A percentile compares a stretch with the other conserved stretches of the same genome.
phyloP scores from a whole-genome alignment of 1,140 invertebrate species.

The Drosophila sp. region DNA sequence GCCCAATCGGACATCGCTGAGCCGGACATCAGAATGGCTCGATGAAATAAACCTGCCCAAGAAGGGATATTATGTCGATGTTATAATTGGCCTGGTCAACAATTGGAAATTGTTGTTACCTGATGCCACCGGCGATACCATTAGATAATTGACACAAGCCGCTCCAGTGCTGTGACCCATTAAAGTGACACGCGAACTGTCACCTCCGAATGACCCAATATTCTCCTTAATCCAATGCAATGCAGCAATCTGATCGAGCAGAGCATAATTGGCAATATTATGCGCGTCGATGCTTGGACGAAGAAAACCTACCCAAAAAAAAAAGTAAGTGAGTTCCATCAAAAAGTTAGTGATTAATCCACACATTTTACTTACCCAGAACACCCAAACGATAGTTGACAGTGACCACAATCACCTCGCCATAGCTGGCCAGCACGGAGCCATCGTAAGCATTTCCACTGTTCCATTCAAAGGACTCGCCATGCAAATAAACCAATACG shows the following conservation, averaged over 20 bases:
- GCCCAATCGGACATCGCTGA: slow-evolving; percentile 96
- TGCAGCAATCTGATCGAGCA: slow-evolving; percentile 94
- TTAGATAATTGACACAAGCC: slow-evolving; percentile 94
- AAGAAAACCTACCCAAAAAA: slow-evolving; percentile 88
- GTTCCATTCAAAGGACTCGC: slow-evolving; percentile 96
- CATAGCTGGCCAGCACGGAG: slow-evolving; percentile 92
- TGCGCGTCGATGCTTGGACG: slow-evolving; percentile 89
- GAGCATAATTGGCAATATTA: slow-evolving; percentile 92
- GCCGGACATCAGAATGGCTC: slow-evolving; percentile 97
- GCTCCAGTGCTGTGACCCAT: slow-evolving; percentile 97
- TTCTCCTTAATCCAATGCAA: slow-evolving; percentile 95
- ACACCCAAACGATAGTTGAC: slow-evolving; percentile 96
- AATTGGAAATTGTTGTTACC: slow-evolving; percentile 82
- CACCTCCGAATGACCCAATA: slow-evolving; percentile 93
- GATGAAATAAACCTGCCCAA: slow-evolving; percentile 91
- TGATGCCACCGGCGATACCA: slow-evolving; percentile 91
- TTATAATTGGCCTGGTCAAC: slow-evolving; percentile 15
- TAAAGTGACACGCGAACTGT: slow-evolving; percentile 92
- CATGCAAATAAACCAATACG: slow-evolving; percentile 95
- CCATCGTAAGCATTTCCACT: slow-evolving; percentile 97
- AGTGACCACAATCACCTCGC: slow-evolving; percentile 95
- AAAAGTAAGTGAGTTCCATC: not conserved
- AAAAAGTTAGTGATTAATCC: not conserved
- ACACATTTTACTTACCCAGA: slow-evolving; percentile 86
- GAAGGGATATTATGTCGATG: slow-evolving; percentile 24